Percentiles rank a stretch among this genome's conserved stretches.
phyloP scores from a whole-genome alignment of 2,797 vertebrate species.

The Garrulus glandarius region DNA sequence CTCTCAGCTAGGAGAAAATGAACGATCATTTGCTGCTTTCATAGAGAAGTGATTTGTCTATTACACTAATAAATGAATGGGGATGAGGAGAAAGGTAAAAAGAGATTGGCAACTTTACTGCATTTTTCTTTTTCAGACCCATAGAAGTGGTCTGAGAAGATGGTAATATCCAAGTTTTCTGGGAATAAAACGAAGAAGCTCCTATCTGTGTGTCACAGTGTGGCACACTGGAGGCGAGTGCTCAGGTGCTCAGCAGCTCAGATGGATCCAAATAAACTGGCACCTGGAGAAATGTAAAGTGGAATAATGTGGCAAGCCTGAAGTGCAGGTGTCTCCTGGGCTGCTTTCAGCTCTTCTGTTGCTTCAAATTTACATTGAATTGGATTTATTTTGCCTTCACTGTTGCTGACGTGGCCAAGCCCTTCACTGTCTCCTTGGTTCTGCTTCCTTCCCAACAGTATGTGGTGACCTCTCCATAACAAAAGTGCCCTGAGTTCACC shows the following conservation, averaged over 20 bases:
- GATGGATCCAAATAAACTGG: background rate
- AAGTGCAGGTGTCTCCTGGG: background rate
- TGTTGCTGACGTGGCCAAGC: background rate
- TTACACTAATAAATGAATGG: background rate
- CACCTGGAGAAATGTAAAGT: background rate
- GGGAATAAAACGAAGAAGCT: background rate
- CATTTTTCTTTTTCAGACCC: background rate
- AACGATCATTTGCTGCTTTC: background rate
- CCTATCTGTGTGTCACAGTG: rapidly evolving
- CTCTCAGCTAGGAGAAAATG: background rate
- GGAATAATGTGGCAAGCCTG: background rate
- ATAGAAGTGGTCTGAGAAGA: background rate
- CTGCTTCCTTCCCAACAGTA: background rate
- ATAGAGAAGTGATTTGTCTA: background rate
- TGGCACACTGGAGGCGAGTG: background rate
- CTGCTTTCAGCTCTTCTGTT: background rate
- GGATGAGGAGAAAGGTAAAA: background rate
- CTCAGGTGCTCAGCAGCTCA: background rate
- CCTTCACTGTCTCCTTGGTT: background rate
- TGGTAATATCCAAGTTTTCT: background rate
- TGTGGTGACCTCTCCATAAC: background rate
- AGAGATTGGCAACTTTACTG: background rate
- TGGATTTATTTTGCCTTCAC: background rate
- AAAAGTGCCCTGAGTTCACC: background rate
- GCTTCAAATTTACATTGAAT: background rate